A percentile compares a stretch with the other conserved stretches of the same genome.
Conservation (phyloP, 2,797 vertebrate genomes). For the Crax fasciolata region DNA sequence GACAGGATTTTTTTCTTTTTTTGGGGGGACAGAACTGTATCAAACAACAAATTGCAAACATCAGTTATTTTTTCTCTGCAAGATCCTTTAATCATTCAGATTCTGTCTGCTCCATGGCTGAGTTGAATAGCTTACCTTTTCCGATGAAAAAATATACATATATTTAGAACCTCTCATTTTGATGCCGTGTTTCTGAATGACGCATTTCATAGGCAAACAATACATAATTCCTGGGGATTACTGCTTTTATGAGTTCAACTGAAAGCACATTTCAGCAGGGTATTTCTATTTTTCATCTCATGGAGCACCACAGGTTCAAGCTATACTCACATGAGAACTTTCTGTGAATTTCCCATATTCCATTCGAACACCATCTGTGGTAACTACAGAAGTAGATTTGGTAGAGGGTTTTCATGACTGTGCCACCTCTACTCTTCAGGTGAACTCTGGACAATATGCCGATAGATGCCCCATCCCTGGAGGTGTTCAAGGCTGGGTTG, state of each 20-base stretch:
- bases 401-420: background rate
- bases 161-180: background rate
- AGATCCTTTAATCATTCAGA: background rate
- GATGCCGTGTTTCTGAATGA: background rate
- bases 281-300: background rate
- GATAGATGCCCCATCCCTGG: too few relatives aligned
- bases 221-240: background rate
- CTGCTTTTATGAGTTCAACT: background rate
- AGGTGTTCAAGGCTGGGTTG: too few relatives aligned
- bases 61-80: background rate
- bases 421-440: background rate
- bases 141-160: background rate
- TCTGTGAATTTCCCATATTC: background rate
- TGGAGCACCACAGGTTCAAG: background rate
- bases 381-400: background rate
- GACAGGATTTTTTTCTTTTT: background rate
- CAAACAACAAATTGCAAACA: background rate
- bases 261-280: background rate
- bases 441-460: background rate
- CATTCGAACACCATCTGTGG: background rate
- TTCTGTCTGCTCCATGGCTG: background rate
- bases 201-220: background rate
- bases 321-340: background rate
- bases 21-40: background rate
- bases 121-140: background rate